phyloP scores from a whole-genome alignment of 1,140 invertebrate species.

The Cyclargus thomasi region DNA sequence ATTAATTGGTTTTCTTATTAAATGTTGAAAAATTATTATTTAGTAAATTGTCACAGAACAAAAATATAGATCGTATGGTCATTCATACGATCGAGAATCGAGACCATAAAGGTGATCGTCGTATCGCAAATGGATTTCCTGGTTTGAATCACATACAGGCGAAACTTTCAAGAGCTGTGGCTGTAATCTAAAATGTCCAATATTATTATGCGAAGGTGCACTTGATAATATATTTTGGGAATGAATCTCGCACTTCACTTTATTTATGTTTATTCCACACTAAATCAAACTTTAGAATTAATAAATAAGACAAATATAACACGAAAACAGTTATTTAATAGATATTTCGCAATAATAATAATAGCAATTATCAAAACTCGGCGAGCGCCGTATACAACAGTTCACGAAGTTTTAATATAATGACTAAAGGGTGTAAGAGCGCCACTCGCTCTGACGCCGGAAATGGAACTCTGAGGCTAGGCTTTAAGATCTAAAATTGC shows the following conservation, averaged over 20 bases:
- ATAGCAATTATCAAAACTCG: constrained; percentile 43
- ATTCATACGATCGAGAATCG: too few species aligned
- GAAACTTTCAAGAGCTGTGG: background rate
- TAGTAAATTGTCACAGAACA: background rate
- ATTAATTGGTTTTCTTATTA: too few species aligned
- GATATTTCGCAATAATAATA: constrained; percentile 23
- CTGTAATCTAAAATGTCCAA: background rate
- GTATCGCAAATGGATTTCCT: background rate
- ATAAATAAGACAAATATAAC: background rate
- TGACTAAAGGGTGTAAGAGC: constrained; percentile 37
- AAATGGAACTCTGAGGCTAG: constrained; percentile 23
- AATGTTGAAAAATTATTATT: too few species aligned
- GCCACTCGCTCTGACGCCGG: background rate
- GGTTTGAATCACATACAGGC: background rate
- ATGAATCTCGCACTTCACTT: too few species aligned
- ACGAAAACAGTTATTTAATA: too few species aligned
- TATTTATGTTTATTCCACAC: too few species aligned
- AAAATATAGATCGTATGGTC: background rate
- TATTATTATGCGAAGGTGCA: background rate
- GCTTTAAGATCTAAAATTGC: constrained; percentile 22
- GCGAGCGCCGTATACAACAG: constrained; percentile 33
- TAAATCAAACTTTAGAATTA: too few species aligned
- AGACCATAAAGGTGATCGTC: background rate
- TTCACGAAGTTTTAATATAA: constrained; percentile 48
- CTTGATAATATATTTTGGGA: too few species aligned